Conservation (phyloP, 2,797 vertebrate species). For the Cygnus olor region DNA sequence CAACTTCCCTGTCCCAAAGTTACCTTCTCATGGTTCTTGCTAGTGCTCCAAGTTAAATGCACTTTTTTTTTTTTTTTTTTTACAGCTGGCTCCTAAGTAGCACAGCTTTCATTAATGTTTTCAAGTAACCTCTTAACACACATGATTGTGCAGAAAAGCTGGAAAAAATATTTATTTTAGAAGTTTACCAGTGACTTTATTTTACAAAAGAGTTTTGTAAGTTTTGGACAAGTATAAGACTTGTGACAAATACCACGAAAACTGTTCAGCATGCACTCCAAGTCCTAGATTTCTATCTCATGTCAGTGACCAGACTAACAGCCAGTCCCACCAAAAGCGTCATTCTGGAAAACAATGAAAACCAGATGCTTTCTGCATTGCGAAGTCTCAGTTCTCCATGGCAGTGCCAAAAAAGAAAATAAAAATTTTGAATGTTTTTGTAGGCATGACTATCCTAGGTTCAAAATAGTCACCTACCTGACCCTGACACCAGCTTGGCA, state of each 20-base stretch:
- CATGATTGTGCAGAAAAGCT: accelerated
- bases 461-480: background rate
- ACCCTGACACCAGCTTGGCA: background rate
- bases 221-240: background rate
- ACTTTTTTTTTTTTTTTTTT: background rate
- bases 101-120: background rate
- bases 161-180: background rate
- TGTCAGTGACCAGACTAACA: background rate
- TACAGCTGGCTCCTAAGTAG: background rate
- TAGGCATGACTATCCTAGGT: no score
- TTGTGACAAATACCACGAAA: background rate
- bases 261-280: accelerated
- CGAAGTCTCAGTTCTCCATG: accelerated
- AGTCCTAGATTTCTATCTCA: background rate
- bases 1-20: background rate
- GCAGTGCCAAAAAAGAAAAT: background rate
- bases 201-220: background rate
- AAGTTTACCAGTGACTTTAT: background rate
- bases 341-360: background rate
- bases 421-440: background rate
- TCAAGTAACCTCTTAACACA: background rate
- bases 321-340: background rate
- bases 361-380: background rate
- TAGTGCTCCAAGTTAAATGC: background rate
- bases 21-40: background rate